Conservation (phyloP, 2,888 invertebrate species). For the Drosophila testacea region DNA sequence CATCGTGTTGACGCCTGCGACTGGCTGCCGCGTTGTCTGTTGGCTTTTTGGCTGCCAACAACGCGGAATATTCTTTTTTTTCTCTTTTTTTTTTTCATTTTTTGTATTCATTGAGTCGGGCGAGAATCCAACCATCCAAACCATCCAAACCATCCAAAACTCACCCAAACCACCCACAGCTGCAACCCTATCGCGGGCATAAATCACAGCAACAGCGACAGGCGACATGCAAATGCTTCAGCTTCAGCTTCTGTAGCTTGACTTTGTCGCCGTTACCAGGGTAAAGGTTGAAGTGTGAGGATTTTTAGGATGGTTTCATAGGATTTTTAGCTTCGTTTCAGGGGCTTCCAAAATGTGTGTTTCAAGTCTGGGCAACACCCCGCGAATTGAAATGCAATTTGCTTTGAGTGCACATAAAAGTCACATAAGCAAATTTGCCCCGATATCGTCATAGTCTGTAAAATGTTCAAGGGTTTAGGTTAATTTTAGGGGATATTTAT, state of each 20-base stretch:
- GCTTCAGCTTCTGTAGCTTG: constrained; percentile 22
- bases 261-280: constrained; percentile 6
- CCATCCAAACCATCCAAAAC: constrained; percentile 1
- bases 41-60: constrained; percentile 68
- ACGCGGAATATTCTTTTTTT: constrained; percentile 20
- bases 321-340: background rate
- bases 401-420: constrained; percentile 65
- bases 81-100: constrained; percentile 21
- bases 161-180: constrained; percentile 18
- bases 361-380: constrained; percentile 39
- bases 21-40: constrained; percentile 52
- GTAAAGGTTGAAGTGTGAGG: too few relatives aligned
- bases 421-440: constrained; percentile 49
- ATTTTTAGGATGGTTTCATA: background rate
- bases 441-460: background rate
- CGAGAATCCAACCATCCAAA: constrained; percentile 9
- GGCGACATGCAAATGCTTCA: constrained; percentile 64
- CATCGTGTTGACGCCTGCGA: constrained; percentile 78
- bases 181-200: constrained; percentile 75
- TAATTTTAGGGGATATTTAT: too few relatives aligned
- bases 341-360: background rate
- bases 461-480: background rate
- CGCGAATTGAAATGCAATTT: constrained; percentile 68
- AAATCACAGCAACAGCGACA: constrained; percentile 69
- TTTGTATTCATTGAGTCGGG: constrained; percentile 52